A percentile compares a stretch with the other conserved stretches of the same genome.
phyloP scores from a whole-genome alignment of 2,888 invertebrate genomes.

The Phortica okadai region DNA sequence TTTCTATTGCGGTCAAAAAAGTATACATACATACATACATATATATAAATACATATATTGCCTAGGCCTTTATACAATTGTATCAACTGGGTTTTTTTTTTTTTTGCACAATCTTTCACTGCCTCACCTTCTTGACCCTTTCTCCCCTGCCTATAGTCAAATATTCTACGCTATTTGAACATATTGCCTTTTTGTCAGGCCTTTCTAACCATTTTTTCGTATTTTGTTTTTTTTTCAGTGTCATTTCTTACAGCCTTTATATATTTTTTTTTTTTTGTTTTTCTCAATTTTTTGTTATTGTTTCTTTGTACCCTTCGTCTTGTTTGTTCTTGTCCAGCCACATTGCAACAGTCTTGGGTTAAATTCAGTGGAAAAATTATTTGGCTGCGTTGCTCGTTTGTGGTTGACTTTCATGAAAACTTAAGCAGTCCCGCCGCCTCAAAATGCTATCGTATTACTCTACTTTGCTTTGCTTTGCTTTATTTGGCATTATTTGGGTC shows the following conservation, averaged over 20 bases:
- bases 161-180: too few species aligned
- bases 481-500: slow-evolving; percentile 26
- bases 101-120: too few species aligned
- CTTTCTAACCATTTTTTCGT: too few species aligned
- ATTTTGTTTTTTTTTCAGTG: not conserved
- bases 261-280: slow-evolving; percentile 8
- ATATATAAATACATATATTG: too few species aligned
- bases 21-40: too few species aligned
- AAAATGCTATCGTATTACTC: not conserved
- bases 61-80: too few species aligned
- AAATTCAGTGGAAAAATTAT: slow-evolving; percentile 69
- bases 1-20: too few species aligned
- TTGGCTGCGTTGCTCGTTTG: slow-evolving; percentile 59
- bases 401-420: slow-evolving; percentile 56
- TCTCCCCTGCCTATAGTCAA: too few species aligned
- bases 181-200: too few species aligned
- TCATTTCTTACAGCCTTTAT: slow-evolving; percentile 36
- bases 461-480: slow-evolving; percentile 5
- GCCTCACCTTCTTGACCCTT: too few species aligned
- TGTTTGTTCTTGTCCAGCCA: not conserved
- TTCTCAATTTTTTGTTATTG: slow-evolving; percentile 19
- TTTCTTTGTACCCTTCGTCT: not conserved
- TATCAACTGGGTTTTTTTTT: too few species aligned
- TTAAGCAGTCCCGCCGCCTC: slow-evolving; percentile 16
- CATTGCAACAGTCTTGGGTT: slow-evolving; percentile 50